Evolutionary conservation across 2,113 vertebrate genomes (phyloP).

Genomic region (Ictidomys tridecemlineatus): DNA sequence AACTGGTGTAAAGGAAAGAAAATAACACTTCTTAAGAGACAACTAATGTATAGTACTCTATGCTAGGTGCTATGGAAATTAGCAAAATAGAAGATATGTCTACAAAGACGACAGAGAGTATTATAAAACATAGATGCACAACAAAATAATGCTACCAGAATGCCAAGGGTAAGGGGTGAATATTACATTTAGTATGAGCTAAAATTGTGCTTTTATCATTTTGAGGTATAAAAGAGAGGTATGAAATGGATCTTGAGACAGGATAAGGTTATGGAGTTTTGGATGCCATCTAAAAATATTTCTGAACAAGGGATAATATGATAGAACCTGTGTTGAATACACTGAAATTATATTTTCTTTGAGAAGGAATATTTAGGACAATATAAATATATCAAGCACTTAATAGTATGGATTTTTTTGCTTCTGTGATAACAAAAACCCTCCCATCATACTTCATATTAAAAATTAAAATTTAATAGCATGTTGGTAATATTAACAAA

Average conservation of each 20-base stretch:
- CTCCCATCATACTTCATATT: not conserved
- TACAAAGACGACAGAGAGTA: not conserved
- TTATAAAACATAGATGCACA: not conserved
- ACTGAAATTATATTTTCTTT: not conserved
- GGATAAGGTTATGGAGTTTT: not conserved
- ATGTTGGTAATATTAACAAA: slow-evolving; percentile 45
- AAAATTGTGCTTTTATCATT: not conserved
- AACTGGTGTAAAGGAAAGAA: not conserved
- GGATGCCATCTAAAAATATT: not conserved
- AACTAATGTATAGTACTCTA: not conserved
- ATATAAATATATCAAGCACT: slow-evolving; percentile 10
- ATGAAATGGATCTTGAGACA: not conserved
- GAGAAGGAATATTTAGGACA: not conserved
- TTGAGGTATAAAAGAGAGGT: not conserved
- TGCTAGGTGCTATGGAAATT: not conserved
- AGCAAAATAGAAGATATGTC: not conserved
- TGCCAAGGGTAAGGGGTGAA: not conserved
- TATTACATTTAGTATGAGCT: not conserved
- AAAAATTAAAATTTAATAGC: slow-evolving; percentile 58
- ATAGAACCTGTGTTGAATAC: not conserved
- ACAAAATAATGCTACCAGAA: not conserved
- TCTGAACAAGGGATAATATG: not conserved
- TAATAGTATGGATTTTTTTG: slow-evolving; percentile 14
- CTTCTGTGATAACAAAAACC: not conserved
- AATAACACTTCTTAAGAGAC: not conserved